Conservation (phyloP, 2,113 vertebrate genomes). For the Megalops atlanticus region DNA sequence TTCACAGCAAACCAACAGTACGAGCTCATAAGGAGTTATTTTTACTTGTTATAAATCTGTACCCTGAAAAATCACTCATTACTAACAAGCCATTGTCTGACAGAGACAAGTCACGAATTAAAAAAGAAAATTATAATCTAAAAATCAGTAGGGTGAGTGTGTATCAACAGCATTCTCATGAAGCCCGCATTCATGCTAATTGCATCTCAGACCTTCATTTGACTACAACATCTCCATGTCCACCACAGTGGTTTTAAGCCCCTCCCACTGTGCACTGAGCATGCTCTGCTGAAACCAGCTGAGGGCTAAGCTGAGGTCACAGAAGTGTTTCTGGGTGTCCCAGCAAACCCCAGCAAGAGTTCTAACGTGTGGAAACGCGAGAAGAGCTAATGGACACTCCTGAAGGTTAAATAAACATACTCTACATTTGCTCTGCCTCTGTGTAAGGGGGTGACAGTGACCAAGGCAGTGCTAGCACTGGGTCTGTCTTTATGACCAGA, state of each 20-base stretch:
- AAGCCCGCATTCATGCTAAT: neutral
- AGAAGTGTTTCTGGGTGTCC: conserved; percentile 67
- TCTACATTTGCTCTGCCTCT: conserved; percentile 33
- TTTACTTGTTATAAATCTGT: neutral
- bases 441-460: neutral
- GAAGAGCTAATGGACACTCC: conserved; percentile 45
- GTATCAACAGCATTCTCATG: neutral
- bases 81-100: neutral
- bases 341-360: conserved; percentile 54
- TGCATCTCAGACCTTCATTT: neutral
- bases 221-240: too few species aligned
- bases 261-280: neutral
- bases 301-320: conserved; percentile 40
- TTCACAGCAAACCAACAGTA: neutral
- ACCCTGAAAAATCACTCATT: neutral
- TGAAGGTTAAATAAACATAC: conserved; percentile 43
- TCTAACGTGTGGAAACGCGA: conserved; percentile 61
- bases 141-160: neutral
- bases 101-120: neutral
- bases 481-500: neutral
- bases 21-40: neutral
- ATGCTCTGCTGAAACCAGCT: neutral
- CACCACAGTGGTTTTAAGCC: too few species aligned
- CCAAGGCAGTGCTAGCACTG: conserved; percentile 27
- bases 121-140: neutral